Percentiles rank a stretch among this genome's conserved stretches.
Conservation (phyloP, 2,797 vertebrate species). For the Hephaestus fuliginosus region DNA sequence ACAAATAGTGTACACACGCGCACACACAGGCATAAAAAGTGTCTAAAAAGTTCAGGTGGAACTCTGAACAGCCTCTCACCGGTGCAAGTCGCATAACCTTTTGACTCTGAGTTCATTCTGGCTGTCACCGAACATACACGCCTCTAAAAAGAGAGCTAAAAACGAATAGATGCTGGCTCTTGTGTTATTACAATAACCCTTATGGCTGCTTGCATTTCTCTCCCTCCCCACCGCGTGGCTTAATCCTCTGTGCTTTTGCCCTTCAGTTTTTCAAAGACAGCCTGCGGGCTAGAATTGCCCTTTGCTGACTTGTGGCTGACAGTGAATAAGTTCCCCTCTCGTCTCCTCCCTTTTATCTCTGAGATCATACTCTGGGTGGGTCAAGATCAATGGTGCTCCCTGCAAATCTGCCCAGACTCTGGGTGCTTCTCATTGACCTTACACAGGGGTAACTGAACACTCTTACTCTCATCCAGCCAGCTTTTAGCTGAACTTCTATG, state of each 20-base stretch:
- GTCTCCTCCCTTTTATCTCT: slow-evolving; percentile 85
- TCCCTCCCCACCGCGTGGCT: slow-evolving; percentile 66
- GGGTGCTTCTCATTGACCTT: slow-evolving; percentile 85
- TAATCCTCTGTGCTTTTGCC: slow-evolving; percentile 84
- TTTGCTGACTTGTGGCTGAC: slow-evolving; percentile 85
- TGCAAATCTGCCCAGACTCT: slow-evolving; percentile 83
- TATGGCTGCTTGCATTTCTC: slow-evolving; percentile 61
- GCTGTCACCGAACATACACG: slow-evolving; percentile 58
- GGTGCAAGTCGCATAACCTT: slow-evolving; percentile 61
- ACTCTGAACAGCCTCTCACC: slow-evolving; percentile 53
- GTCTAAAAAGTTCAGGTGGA: slow-evolving; percentile 58
- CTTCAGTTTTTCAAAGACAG: slow-evolving; percentile 87
- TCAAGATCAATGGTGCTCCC: slow-evolving; percentile 87
- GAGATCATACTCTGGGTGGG: slow-evolving; percentile 84
- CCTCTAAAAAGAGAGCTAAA: slow-evolving; percentile 42
- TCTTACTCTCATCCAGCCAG: slow-evolving; percentile 51
- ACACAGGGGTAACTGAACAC: slow-evolving; percentile 65
- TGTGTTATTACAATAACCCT: slow-evolving; percentile 75
- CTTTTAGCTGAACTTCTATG: slow-evolving; percentile 47
- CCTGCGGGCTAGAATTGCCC: slow-evolving; percentile 86
- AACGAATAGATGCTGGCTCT: slow-evolving; percentile 57
- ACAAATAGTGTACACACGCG: neutral
- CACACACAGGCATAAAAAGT: slow-evolving; percentile 23
- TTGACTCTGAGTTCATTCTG: slow-evolving; percentile 67
- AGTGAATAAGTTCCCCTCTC: slow-evolving; percentile 84